phyloP scores from a whole-genome alignment of 2,888 invertebrate species.

The Cerceris ruficornis region DNA sequence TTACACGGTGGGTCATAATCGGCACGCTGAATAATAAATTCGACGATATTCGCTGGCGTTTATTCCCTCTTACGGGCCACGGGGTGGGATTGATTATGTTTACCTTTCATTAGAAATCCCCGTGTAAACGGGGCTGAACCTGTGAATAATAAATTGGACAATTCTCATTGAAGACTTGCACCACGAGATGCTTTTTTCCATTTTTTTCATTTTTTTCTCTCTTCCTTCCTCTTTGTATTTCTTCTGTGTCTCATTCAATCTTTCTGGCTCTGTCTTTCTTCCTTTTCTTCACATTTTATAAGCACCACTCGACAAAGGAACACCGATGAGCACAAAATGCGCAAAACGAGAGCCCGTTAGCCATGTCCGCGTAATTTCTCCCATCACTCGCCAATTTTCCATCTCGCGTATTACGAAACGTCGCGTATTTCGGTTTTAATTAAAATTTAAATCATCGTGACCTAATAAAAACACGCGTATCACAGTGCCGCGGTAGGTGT shows the following conservation, averaged over 20 bases:
- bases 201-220: background rate
- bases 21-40: slow-evolving; percentile 43
- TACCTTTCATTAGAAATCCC: slow-evolving; percentile 77
- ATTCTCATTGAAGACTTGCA: slow-evolving; percentile 22
- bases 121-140: slow-evolving; percentile 63
- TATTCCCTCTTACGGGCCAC: slow-evolving; percentile 75
- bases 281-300: background rate
- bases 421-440: background rate
- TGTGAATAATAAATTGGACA: slow-evolving; percentile 72
- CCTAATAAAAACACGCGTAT: background rate
- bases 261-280: background rate
- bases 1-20: slow-evolving; percentile 38
- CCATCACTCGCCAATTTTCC: background rate
- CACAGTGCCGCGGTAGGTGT: background rate
- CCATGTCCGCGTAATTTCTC: background rate
- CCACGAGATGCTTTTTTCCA: background rate
- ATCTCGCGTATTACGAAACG: background rate
- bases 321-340: too few relatives aligned
- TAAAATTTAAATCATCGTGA: background rate
- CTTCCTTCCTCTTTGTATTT: background rate
- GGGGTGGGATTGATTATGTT: slow-evolving; percentile 76
- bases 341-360: too few relatives aligned
- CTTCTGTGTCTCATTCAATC: background rate
- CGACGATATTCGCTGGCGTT: slow-evolving; percentile 65
- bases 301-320: too few relatives aligned